Base-by-base conservation (phyloP, 2,113 vertebrate species). In the Etheostoma spectabile region DNA sequence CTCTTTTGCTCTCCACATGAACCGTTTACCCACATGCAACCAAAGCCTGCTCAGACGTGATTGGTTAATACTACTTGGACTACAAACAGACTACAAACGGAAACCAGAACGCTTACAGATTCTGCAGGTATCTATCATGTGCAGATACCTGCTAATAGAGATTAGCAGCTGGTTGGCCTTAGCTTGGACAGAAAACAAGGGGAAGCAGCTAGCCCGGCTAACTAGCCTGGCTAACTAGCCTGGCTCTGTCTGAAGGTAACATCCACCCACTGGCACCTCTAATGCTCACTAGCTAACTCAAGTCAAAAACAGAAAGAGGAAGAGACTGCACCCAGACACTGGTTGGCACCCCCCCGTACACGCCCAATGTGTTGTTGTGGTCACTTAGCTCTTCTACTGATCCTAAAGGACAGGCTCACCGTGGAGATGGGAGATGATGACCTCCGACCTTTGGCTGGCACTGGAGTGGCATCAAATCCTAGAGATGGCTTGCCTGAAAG, bases 401-500 rank as follows among this genome's bases (percentile, higher is more conserved):
- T 51, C 15, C 55, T 74, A 63, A 65, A 55, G 27, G 51, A 48
- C 7, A 38, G 33, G 48, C 92, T 94, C 89, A 96, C 95, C 81
- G 81, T 74, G 19, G 87, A 89, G 53, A 64, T 79, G 27, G 94
- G 88, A 49, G 94, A 93, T 42, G 92, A 71, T 62, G 93, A 87
- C 81, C 86, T 88, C 69, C 87, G 94, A 77, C 85, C 84, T 89
- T 94, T 94, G 67, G 73, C 60, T 53, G 86, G 75, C 22, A 60
- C 61, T n/a, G 74, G 75, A 27, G 81, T 49, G 16, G 81, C 51
- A 61, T 95, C 89, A 79, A 93, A 94, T 70, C 88, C 90, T 49
- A 91, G 12, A 1, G 85, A 18, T 10, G 93, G 86, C 73, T 95
- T 96, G 60, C 92, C 95, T 96, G 69, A 22, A 88, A 88, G 61